These are phyloP conservation scores for Stichopus chloronotus DNA, from an alignment of 35 echinoderm and acorn worm species.

Conservation along the genomic window DNA sequence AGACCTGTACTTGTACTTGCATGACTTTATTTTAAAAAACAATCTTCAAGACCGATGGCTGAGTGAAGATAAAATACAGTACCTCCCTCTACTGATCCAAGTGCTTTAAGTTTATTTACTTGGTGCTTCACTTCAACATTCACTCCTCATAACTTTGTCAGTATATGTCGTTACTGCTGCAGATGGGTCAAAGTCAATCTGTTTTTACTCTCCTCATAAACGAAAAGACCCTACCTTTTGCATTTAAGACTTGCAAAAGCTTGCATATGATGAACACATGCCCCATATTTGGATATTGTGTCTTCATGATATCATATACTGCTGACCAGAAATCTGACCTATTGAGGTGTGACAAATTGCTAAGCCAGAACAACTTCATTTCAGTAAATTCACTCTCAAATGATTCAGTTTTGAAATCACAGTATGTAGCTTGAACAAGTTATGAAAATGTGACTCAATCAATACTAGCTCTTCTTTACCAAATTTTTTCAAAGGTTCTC, in stretches of 20 bases:
- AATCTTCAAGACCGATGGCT: neutral
- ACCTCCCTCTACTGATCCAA: neutral
- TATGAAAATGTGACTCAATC: neutral
- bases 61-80: neutral
- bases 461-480: neutral
- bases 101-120: neutral
- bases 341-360: neutral
- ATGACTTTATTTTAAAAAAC: too few relatives aligned
- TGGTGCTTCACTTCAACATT: neutral
- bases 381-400: conserved; percentile 22
- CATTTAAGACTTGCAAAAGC: conserved; percentile 46
- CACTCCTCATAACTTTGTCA: conserved; percentile 1
- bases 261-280: too few relatives aligned
- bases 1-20: neutral
- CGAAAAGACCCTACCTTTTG: conserved; percentile 60
- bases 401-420: neutral
- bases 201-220: too few relatives aligned
- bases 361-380: conserved; percentile 30
- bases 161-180: neutral
- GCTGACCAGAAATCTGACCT: conserved; percentile 13
- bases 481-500: neutral
- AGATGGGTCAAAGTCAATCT: conserved; percentile 49
- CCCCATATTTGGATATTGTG: conserved; percentile 48
- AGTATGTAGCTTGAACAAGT: neutral
- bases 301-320: neutral